Percentiles rank a stretch among this genome's conserved stretches.
Evolutionary conservation across 2,797 vertebrate genomes (phyloP).

Genomic region (Pangasius krempfi): DNA sequence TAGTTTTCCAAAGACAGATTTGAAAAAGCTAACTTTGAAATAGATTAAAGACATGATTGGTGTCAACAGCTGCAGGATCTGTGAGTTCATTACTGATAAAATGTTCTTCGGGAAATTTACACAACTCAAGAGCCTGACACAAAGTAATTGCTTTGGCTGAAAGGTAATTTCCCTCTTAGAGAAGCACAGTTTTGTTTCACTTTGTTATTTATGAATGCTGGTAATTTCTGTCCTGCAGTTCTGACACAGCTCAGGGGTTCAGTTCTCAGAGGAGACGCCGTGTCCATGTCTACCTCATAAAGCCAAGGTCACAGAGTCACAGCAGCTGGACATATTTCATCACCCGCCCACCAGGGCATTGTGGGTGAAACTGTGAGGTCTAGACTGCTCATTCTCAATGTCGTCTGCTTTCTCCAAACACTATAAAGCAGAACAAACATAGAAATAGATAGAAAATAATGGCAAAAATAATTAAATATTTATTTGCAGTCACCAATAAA

Average conservation of each 20-base stretch:
- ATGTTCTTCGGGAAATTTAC: slow-evolving; percentile 37
- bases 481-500: neutral
- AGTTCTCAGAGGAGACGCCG: neutral
- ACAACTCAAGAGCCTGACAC: slow-evolving; percentile 22
- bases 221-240: neutral
- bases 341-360: neutral
- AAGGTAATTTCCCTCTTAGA: slow-evolving; percentile 32
- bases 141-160: slow-evolving; percentile 37
- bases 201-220: slow-evolving; percentile 38
- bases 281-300: slow-evolving; percentile 33
- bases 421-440: neutral
- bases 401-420: neutral
- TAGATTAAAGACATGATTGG: slow-evolving; percentile 11
- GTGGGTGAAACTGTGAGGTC: neutral
- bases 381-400: neutral
- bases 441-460: neutral
- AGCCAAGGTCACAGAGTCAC: slow-evolving; percentile 10
- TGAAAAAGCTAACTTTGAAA: neutral
- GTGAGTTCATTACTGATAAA: slow-evolving; percentile 14
- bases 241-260: neutral
- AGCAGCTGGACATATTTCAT: neutral
- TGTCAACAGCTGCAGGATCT: slow-evolving; percentile 1
- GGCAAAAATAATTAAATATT: neutral
- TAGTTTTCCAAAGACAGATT: neutral
- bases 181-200: slow-evolving; percentile 26